A percentile compares a stretch with the other conserved stretches of the same genome.
These are phyloP conservation scores for Zaprionus africanus DNA, from an alignment of 1,140 invertebrate species.

Conservation along the genomic window DNA sequence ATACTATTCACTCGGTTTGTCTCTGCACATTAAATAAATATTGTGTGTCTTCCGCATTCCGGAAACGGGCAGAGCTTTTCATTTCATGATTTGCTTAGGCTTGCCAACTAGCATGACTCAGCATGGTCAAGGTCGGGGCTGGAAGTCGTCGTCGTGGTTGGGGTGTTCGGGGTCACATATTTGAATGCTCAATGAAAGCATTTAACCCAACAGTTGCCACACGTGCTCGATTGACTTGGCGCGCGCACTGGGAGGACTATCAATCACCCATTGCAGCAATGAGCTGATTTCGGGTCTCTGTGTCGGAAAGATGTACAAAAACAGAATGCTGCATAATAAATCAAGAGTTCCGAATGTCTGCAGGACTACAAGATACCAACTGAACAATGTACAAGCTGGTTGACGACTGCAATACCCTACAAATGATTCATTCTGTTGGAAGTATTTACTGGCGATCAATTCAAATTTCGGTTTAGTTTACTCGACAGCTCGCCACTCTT, in stretches of 20 bases:
- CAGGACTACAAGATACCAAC: conserved; percentile 9
- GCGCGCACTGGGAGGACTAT: background rate
- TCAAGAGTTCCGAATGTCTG: conserved; percentile 61
- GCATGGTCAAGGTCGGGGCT: background rate
- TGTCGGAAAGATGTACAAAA: conserved; percentile 27
- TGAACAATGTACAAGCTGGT: too few species aligned
- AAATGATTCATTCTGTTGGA: background rate
- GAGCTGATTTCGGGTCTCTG: background rate
- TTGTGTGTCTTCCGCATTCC: background rate
- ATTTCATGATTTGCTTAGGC: background rate
- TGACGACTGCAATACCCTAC: background rate
- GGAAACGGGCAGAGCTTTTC: background rate
- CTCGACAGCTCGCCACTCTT: background rate
- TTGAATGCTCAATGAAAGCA: background rate
- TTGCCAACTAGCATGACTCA: conserved; percentile 2
- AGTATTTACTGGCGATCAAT: background rate
- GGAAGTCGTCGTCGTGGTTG: background rate
- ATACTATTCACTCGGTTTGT: background rate
- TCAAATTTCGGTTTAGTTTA: background rate
- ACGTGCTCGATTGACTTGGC: background rate
- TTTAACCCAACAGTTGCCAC: conserved; percentile 5
- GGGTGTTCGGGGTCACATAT: background rate
- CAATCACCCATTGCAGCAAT: conserved; percentile 2
- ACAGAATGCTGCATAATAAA: conserved; percentile 73
- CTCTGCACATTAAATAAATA: background rate